A percentile compares a stretch with the other conserved stretches of the same genome.
phyloP scores from a whole-genome alignment of 2,113 vertebrate species.

The Cebus imitator region DNA sequence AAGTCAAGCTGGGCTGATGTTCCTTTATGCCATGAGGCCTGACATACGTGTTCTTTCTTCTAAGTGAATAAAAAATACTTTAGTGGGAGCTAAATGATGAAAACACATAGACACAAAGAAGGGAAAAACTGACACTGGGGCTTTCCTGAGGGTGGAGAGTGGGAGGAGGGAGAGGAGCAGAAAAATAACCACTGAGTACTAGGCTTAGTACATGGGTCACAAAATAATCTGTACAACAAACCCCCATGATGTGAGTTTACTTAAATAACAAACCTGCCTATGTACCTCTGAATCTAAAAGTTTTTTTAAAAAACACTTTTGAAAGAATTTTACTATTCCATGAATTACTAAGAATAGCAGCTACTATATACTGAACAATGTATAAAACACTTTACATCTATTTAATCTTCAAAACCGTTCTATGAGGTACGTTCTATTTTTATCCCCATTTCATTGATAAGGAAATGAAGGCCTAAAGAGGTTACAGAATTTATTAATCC shows the following conservation, averaged over 20 bases:
- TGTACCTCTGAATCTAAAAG: too few relatives aligned
- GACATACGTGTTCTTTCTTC: not conserved
- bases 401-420: not conserved
- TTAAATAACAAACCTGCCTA: too few relatives aligned
- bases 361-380: not conserved
- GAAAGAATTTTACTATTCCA: not conserved
- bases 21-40: not conserved
- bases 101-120: too few relatives aligned
- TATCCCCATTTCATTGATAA: not conserved
- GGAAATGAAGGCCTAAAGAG: not conserved
- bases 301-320: not conserved
- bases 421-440: not conserved
- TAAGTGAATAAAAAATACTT: not conserved
- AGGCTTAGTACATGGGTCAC: too few relatives aligned
- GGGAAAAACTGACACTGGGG: too few relatives aligned
- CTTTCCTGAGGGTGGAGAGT: too few relatives aligned
- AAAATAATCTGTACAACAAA: too few relatives aligned
- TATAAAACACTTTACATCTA: not conserved
- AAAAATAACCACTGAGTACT: too few relatives aligned
- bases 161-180: too few relatives aligned
- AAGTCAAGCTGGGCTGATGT: conserved; percentile 24
- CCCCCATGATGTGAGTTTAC: too few relatives aligned
- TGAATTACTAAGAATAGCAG: not conserved
- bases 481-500: not conserved
- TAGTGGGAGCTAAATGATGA: not conserved